Percentiles rank a stretch among this genome's conserved stretches.
Conservation (phyloP, 30 jellyfish, hydroid and myxozoan species). For the Turritopsis rubra region DNA sequence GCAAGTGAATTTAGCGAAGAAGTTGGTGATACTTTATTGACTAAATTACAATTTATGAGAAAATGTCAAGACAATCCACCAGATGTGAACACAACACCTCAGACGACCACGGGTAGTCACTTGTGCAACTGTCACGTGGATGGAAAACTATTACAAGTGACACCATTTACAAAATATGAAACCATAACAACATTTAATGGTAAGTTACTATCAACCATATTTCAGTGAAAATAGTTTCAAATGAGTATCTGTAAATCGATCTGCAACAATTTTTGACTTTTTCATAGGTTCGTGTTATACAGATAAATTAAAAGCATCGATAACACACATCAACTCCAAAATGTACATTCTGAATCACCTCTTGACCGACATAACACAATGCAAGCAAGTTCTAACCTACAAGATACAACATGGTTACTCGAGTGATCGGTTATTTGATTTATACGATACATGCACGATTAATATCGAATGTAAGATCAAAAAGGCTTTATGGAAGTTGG, state of each 20-base stretch:
- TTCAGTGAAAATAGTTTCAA: background rate
- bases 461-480: background rate
- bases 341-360: background rate
- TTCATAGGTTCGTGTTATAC: constrained; percentile 1
- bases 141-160: background rate
- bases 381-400: constrained; percentile 1
- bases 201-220: background rate
- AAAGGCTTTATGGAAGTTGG: constrained; percentile 14
- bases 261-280: background rate
- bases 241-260: background rate
- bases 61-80: background rate
- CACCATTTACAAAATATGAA: constrained; percentile 3
- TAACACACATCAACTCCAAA: background rate
- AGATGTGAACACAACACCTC: background rate
- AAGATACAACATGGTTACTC: constrained; percentile 2
- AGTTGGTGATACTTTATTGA: background rate
- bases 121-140: background rate
- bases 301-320: background rate
- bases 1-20: background rate
- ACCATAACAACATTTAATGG: constrained; percentile 1
- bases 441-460: constrained; percentile 1
- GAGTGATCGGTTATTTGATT: background rate
- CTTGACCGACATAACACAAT: background rate
- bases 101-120: background rate
- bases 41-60: background rate